Base-by-base conservation (phyloP, 2,797 vertebrate genomes). In the Enteromius mattozi region DNA sequence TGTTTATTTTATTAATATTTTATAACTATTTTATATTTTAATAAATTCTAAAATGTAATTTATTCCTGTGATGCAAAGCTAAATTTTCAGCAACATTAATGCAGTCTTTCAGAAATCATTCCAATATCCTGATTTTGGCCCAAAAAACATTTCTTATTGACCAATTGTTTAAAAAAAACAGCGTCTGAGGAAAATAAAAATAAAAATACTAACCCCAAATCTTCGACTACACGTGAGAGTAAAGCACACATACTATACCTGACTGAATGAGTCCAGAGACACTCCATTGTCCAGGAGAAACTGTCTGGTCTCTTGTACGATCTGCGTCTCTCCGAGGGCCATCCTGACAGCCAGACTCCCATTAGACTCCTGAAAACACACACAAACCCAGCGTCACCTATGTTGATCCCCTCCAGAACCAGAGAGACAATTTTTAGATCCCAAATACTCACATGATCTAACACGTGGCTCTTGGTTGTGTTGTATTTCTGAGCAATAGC, bases 341-440 rank as follows among this genome's bases (percentile, higher is more conserved):
- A 99, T 94, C 1, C 98, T 95, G 87, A 99, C 98, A 0, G 98
- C 98, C 88, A 99, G 92, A 0, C 98, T 99, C 90, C 97, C 97
- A 76, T 89, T 95, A 21, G 96, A 94, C 90, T 99, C 98, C 98
- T 99, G 91, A 2, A 88, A 16, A 65, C 69, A 81, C 5, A 82
- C 2, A 66, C 40, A 75, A 21, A 87, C 3, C 76, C 19, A 75
- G 7, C 17, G 7, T 35, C 5, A 75, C 21, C 13, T 1, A n/a
- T 27, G 59, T n/a, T 16, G 13, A 49, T 27, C 35, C n/a, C 16
- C 37, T 54, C 45, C 12, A n/a, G 2, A 33, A 59, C 27, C n/a
- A 45, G 21, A 40, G 4, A 61, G 1, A 30, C 1, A 3, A 35
- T 14, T 17, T 30, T 12, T 10, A 75, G 77, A 7, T 5, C 13